phyloP scores from a whole-genome alignment of 2,113 vertebrate species.

The Podilymbus podiceps region DNA sequence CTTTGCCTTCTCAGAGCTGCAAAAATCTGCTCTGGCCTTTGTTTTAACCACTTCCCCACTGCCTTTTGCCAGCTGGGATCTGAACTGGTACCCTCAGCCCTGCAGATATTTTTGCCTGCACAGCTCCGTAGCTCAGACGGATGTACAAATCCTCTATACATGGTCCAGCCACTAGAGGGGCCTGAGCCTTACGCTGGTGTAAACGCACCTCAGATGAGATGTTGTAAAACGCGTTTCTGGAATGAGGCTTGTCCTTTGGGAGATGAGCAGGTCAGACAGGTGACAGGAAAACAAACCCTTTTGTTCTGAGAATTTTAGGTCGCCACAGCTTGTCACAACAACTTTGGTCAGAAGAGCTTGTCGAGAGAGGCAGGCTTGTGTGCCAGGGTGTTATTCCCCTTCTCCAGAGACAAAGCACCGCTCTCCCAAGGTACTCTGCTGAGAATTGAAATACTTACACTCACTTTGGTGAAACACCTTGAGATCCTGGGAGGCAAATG shows the following conservation, averaged over 20 bases:
- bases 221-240: neutral
- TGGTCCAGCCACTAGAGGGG: neutral
- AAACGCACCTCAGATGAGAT: neutral
- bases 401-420: neutral
- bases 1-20: neutral
- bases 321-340: no score
- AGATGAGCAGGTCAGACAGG: neutral
- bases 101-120: neutral
- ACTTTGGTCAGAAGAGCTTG: neutral
- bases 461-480: neutral
- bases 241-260: neutral
- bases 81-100: neutral
- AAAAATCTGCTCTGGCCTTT: neutral
- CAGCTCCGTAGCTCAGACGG: accelerated
- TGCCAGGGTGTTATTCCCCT: neutral
- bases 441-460: neutral
- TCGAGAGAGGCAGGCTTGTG: neutral
- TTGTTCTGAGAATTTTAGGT: neutral
- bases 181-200: neutral
- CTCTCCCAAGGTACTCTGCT: neutral
- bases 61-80: neutral
- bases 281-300: neutral
- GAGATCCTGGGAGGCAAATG: neutral
- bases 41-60: accelerated
- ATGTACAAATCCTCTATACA: accelerated